Evolutionary conservation across 2,113 vertebrate species (phyloP).

Genomic region (Murina feae): DNA sequence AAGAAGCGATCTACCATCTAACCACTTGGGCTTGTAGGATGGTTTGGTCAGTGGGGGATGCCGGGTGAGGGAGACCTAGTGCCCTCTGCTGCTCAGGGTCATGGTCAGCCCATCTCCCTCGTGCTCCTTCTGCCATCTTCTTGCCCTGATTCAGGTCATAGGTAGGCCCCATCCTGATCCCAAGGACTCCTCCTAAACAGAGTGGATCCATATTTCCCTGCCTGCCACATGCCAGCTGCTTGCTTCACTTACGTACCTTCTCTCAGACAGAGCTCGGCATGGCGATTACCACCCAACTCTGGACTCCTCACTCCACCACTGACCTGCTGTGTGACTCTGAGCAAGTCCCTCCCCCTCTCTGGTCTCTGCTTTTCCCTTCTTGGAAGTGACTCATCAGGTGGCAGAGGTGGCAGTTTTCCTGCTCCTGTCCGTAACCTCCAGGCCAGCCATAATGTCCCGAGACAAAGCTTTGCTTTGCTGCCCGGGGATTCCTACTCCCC

Average conservation of each 20-base stretch:
- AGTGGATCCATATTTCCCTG: background rate
- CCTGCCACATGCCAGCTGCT: background rate
- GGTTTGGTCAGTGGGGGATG: background rate
- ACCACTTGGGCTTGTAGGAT: background rate
- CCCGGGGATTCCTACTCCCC: background rate
- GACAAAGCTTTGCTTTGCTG: background rate
- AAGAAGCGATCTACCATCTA: background rate
- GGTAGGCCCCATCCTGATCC: background rate
- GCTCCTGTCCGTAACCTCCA: background rate
- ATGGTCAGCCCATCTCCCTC: background rate
- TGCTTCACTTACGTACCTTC: background rate
- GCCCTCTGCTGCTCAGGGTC: background rate
- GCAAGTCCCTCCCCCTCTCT: background rate
- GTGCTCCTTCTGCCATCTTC: background rate
- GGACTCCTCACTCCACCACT: background rate
- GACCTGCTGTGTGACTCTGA: background rate
- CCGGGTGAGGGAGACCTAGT: background rate
- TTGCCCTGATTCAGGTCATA: background rate
- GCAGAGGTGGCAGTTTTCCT: background rate
- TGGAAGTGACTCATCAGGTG: background rate
- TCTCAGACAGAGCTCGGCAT: background rate
- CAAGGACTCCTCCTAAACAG: background rate
- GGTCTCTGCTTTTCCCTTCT: background rate
- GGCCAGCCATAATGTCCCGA: background rate
- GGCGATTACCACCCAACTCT: background rate